Evolutionary conservation across 2,113 vertebrate genomes (phyloP), one percentile per base, ranked within the genome.

Genomic region (Epinephelus cyanopodus): DNA sequence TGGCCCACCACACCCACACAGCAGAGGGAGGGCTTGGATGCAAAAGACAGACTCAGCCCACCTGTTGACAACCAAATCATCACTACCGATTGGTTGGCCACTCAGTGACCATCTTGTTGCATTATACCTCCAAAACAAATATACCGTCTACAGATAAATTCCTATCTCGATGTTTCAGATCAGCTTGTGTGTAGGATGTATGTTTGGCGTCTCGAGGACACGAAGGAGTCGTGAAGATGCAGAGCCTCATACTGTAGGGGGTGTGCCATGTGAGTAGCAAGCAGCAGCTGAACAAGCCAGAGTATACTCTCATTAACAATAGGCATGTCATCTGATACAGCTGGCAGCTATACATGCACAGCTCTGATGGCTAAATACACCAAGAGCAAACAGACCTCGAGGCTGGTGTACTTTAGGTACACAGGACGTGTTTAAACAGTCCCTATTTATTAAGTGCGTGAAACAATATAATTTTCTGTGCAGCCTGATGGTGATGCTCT

Each of bases 251-350:
- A 45, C 42, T 45, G 42, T 21, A 6, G 0, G 18, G 27, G 48
- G 50, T 14, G 15, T 19, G 18, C 11, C 53, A 67, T 39, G 78
- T 6, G 29, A 56, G 25, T 7, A 58, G 61, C 52, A 69, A 42
- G 74, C 21, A 67, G 82, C 86, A 91, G 66, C 90, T 87, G 86
- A 37, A 68, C 83, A 72, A 60, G 61, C 78, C 58, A 0, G 19
- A 42, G 56, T 19, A 25, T 68, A 57, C 73, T 21, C 57, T 33
- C 47, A 25, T 37, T 11, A 63, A 92, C 89, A 92, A 91, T 39
- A 79, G 79, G 5, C n/a, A 5, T 56, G 88, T 87, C 83, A 91
- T 65, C 61, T 52, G 84, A 92, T 89, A 75, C 79, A 79, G 71
- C 64, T 29, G 54, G 78, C 70, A 69, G 60, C 27, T 47, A 33